phyloP scores from a whole-genome alignment of 1,140 invertebrate genomes.

The Saccostrea cuccullata region DNA sequence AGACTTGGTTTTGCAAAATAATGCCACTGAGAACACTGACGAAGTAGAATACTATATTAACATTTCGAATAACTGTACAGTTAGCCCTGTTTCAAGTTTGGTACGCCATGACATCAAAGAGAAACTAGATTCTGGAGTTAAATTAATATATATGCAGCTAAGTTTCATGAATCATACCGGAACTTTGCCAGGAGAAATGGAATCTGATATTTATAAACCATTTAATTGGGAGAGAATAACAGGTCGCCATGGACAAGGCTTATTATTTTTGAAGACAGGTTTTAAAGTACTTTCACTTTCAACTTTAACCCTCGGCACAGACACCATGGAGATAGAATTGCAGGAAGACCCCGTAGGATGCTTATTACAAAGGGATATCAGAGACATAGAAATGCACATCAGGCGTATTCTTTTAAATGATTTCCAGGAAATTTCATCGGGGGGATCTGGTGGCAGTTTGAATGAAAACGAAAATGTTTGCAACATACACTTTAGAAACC shows the following conservation, averaged over 20 bases:
- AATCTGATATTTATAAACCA: slow-evolving; percentile 2
- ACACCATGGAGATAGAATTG: neutral
- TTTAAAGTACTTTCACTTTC: neutral
- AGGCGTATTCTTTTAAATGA: neutral
- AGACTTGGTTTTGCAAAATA: neutral
- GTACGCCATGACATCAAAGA: neutral
- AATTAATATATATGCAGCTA: neutral
- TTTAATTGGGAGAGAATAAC: neutral
- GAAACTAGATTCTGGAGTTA: neutral
- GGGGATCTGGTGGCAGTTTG: neutral
- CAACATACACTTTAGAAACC: neutral
- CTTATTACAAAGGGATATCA: neutral
- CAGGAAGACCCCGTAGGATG: neutral
- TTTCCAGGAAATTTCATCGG: neutral
- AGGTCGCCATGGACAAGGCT: neutral
- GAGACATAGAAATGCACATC: neutral
- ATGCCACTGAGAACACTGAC: no score
- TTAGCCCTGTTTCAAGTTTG: neutral
- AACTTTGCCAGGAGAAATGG: neutral
- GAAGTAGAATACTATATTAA: neutral
- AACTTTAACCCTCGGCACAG: neutral
- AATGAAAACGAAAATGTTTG: neutral
- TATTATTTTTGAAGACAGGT: neutral
- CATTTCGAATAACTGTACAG: neutral
- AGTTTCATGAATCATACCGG: neutral